Percentiles rank a stretch among this genome's conserved stretches.
These are phyloP conservation scores for Steinernema scapterisci DNA, from an alignment of 2,888 invertebrate species.

Conservation along the genomic window DNA sequence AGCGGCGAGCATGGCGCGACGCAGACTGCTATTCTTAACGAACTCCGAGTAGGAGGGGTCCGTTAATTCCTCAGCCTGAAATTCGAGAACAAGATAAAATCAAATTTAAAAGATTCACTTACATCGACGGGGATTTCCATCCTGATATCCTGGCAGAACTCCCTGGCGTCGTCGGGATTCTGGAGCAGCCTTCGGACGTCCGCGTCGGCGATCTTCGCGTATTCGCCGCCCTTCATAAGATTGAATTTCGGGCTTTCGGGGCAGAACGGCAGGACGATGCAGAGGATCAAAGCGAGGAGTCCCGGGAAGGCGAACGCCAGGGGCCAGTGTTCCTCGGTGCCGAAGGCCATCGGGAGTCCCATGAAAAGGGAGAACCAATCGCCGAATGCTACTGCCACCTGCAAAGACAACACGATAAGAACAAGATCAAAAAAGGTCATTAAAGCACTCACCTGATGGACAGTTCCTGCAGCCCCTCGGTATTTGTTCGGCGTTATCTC, in stretches of 20 bases:
- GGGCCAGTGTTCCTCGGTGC: conserved; percentile 68
- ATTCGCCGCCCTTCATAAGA: conserved; percentile 35
- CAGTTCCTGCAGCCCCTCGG: conserved; percentile 70
- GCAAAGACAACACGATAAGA: conserved; percentile 17
- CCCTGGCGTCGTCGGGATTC: not conserved
- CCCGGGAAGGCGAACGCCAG: conserved; percentile 68
- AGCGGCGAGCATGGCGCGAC: conserved; percentile 59
- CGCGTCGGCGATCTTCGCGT: not conserved
- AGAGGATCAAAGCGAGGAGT: conserved; percentile 55
- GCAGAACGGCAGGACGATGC: conserved; percentile 62
- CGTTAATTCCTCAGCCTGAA: not conserved
- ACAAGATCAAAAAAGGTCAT: conserved; percentile 19
- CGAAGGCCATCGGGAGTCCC: conserved; percentile 68
- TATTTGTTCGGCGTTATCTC: conserved; percentile 69
- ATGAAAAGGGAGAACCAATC: conserved; percentile 70
- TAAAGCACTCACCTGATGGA: conserved; percentile 64
- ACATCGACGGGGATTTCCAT: conserved; percentile 8
- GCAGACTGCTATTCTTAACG: conserved; percentile 35
- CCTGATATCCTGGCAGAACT: conserved; percentile 5
- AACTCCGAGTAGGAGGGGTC: not conserved
- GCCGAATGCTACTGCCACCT: conserved; percentile 69
- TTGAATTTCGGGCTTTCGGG: conserved; percentile 66
- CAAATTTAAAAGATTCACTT: not conserved
- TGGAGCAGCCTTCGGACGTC: conserved; percentile 1
- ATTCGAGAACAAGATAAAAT: not conserved